Evolutionary conservation across 2,797 vertebrate genomes (phyloP).

Genomic region (Champsocephalus esox): DNA sequence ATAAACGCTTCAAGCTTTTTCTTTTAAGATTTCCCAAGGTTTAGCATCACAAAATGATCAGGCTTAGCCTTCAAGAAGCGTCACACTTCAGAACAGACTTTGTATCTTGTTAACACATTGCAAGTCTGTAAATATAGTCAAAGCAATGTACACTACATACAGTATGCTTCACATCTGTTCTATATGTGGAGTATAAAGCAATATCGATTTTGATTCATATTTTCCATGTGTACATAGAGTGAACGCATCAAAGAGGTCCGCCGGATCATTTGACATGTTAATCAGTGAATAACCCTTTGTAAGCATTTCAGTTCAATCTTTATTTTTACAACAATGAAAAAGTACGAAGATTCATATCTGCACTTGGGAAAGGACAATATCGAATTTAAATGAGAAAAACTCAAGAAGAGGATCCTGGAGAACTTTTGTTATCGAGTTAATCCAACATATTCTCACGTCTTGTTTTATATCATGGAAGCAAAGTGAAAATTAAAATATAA

Average conservation of each 20-base stretch:
- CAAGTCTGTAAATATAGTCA: constrained; percentile 8
- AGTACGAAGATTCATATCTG: neutral
- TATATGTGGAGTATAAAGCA: neutral
- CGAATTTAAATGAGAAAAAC: too few species aligned
- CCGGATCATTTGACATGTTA: neutral
- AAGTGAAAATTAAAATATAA: too few species aligned
- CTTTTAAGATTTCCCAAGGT: constrained; percentile 51
- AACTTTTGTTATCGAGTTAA: too few species aligned
- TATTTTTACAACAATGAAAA: neutral
- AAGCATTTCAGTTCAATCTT: neutral
- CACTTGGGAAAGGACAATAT: too few species aligned
- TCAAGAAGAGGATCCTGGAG: too few species aligned
- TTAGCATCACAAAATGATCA: constrained; percentile 44
- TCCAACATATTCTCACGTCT: too few species aligned
- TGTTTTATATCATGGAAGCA: too few species aligned
- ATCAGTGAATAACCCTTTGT: neutral
- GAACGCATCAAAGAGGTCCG: neutral
- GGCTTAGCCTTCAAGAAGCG: constrained; percentile 34
- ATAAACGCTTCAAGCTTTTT: constrained; percentile 34
- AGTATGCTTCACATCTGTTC: neutral
- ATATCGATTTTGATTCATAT: neutral
- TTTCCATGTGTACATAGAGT: constrained; percentile 4
- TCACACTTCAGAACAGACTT: constrained; percentile 31
- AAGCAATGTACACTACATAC: constrained; percentile 6
- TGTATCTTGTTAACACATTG: constrained; percentile 16